Percentiles rank a stretch among this genome's conserved stretches.
Conservation (phyloP, 2,113 vertebrate genomes). For the Microtus montanus region DNA sequence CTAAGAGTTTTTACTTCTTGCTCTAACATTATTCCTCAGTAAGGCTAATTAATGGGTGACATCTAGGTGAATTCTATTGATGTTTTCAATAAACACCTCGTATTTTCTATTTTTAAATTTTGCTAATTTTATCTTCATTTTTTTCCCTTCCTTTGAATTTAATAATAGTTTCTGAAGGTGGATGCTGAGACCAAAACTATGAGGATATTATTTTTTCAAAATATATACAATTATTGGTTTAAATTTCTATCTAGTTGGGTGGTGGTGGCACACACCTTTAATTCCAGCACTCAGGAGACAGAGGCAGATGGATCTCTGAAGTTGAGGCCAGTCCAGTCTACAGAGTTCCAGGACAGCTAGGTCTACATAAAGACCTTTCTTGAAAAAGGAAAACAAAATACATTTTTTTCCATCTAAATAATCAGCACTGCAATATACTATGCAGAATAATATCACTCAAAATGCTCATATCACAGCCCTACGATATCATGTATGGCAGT, state of each 20-base stretch:
- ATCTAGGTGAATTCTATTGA: neutral
- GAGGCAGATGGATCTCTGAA: neutral
- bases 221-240: neutral
- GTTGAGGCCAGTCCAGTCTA: neutral
- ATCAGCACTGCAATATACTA: neutral
- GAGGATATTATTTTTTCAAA: neutral
- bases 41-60: neutral
- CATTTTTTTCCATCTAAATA: neutral
- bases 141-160: neutral
- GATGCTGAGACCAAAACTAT: neutral
- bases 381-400: neutral
- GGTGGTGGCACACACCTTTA: neutral
- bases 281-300: neutral
- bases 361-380: neutral
- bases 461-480: neutral
- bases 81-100: neutral
- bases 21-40: neutral
- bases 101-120: neutral
- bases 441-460: neutral
- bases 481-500: neutral
- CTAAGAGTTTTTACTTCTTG: neutral
- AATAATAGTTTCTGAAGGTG: neutral
- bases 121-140: neutral
- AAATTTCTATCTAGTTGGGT: neutral
- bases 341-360: neutral